phyloP scores from a whole-genome alignment of 2,797 vertebrate genomes.

The Microhierax caerulescens region DNA sequence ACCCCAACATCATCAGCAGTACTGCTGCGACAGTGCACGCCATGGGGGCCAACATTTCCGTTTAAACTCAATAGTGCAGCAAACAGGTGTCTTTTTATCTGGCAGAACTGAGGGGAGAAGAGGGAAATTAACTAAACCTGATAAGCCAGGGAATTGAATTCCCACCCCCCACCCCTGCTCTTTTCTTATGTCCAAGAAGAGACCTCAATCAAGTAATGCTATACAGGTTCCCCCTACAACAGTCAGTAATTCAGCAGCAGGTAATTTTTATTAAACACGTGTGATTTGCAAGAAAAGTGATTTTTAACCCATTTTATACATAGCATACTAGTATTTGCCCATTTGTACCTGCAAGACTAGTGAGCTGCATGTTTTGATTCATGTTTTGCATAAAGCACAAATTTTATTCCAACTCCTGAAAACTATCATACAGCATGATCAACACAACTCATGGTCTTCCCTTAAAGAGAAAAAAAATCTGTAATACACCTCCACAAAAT shows the following conservation, averaged over 20 bases:
- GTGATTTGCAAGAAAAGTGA: not conserved
- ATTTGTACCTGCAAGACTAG: not conserved
- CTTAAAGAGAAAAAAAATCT: slow-evolving; percentile 22
- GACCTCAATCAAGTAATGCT: not conserved
- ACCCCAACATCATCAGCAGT: not conserved
- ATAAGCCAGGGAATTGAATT: not conserved
- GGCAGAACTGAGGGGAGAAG: not conserved
- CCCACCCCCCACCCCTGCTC: not conserved
- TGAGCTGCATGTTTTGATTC: not conserved
- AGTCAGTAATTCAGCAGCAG: not conserved
- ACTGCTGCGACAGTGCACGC: not conserved
- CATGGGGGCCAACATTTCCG: not conserved
- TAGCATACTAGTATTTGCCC: not conserved
- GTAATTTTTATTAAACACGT: slow-evolving; percentile 4
- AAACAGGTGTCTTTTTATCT: not conserved
- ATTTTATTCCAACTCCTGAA: slow-evolving; percentile 18
- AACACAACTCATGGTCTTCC: slow-evolving; percentile 48
- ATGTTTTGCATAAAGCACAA: not conserved
- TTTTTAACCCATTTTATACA: not conserved
- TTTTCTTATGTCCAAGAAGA: not conserved
- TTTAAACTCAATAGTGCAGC: not conserved
- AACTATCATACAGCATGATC: slow-evolving; percentile 24
- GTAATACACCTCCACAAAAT: slow-evolving; percentile 43
- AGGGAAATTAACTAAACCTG: not conserved
- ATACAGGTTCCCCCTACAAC: not conserved